Evolutionary conservation across 1,140 invertebrate genomes (phyloP).

Genomic region (Dolichoris vasculosae): DNA sequence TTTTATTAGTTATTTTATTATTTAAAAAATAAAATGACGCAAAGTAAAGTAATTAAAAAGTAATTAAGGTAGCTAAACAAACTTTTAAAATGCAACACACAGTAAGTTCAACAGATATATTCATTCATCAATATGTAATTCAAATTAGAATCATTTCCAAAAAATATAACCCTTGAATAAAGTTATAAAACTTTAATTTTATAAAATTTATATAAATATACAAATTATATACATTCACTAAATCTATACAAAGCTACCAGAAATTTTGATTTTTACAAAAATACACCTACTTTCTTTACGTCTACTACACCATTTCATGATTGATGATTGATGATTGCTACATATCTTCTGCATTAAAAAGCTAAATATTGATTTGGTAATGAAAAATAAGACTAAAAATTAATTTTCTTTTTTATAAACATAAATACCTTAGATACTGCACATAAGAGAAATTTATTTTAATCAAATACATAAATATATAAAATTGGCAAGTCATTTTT

Average conservation of each 20-base stretch:
- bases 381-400: not conserved
- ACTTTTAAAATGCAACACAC: too few species aligned
- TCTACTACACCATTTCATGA: not conserved
- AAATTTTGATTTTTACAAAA: slow-evolving; percentile 17
- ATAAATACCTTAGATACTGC: not conserved
- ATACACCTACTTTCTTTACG: not conserved
- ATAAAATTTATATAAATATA: too few species aligned
- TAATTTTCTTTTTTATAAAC: not conserved
- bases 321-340: not conserved
- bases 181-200: too few species aligned
- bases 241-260: slow-evolving; percentile 1
- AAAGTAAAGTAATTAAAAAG: too few species aligned
- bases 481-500: not conserved
- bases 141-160: too few species aligned
- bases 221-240: too few species aligned
- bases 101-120: too few species aligned
- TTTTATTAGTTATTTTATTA: too few species aligned
- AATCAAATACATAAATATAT: not conserved
- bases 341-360: not conserved
- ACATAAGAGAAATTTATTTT: not conserved
- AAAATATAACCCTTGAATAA: too few species aligned
- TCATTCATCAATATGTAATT: too few species aligned
- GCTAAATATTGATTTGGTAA: not conserved
- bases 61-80: too few species aligned
- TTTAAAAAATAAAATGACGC: too few species aligned